Conservation (phyloP, 2,888 invertebrate species). For the Cheilosia vernalis region DNA sequence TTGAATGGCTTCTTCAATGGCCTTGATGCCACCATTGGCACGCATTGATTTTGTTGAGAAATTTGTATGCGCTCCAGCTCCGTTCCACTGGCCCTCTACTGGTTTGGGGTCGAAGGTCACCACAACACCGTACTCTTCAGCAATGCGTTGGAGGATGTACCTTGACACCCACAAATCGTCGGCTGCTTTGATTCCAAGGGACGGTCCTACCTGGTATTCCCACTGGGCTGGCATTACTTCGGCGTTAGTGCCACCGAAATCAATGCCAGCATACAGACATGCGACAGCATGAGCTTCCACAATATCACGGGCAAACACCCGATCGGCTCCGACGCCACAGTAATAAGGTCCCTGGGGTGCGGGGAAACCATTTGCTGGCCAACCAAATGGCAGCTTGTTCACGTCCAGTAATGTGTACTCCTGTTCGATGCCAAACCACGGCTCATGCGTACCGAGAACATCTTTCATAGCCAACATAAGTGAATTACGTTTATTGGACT, state of each 20-base stretch:
- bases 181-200: slow-evolving; percentile 85
- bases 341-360: slow-evolving; percentile 91
- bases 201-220: slow-evolving; percentile 88
- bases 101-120: slow-evolving; percentile 86
- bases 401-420: slow-evolving; percentile 85
- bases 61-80: slow-evolving; percentile 96
- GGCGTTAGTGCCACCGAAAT: slow-evolving; percentile 90
- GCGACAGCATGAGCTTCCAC: slow-evolving; percentile 89
- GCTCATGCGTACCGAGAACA: slow-evolving; percentile 86
- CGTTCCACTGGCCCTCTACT: slow-evolving; percentile 93
- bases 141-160: slow-evolving; percentile 85
- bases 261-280: slow-evolving; percentile 91
- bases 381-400: slow-evolving; percentile 88
- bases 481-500: slow-evolving; percentile 84
- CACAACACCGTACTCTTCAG: slow-evolving; percentile 86
- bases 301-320: slow-evolving; percentile 91
- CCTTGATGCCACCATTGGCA: slow-evolving; percentile 87
- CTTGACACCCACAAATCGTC: slow-evolving; percentile 87
- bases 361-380: slow-evolving; percentile 89
- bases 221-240: slow-evolving; percentile 93
- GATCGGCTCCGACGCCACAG: slow-evolving; percentile 91
- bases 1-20: slow-evolving; percentile 90
- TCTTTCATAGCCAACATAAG: slow-evolving; percentile 85
- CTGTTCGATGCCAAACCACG: slow-evolving; percentile 91
- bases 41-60: slow-evolving; percentile 95